phyloP scores from a whole-genome alignment of 2,888 invertebrate species.

The Pinctada fucata region DNA sequence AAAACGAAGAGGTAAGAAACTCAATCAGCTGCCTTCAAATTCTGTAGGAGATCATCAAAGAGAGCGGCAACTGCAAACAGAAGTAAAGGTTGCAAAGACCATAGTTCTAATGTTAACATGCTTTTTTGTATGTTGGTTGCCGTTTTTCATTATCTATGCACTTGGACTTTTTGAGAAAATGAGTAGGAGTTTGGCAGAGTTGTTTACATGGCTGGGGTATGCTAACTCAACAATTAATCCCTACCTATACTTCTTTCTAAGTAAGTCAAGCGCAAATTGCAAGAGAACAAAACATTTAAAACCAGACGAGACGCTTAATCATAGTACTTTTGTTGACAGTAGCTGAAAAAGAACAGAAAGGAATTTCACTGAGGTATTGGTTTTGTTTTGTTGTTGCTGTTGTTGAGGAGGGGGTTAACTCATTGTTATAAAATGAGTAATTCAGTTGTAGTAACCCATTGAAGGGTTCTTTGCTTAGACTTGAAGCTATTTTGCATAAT shows the following conservation, averaged over 20 bases:
- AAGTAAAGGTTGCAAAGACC: slow-evolving; percentile 35
- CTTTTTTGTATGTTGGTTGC: slow-evolving; percentile 39
- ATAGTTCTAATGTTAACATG: slow-evolving; percentile 34
- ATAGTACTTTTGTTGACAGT: no score
- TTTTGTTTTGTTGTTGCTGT: no score
- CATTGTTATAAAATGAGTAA: no score
- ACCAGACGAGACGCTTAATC: no score
- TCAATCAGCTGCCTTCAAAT: slow-evolving; percentile 22
- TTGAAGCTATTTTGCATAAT: no score
- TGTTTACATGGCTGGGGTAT: slow-evolving; percentile 38
- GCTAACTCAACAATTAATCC: slow-evolving; percentile 39
- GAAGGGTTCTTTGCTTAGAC: no score
- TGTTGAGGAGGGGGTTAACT: no score
- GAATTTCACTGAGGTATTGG: no score
- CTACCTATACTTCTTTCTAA: slow-evolving; percentile 35
- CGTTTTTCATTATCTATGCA: slow-evolving; percentile 32
- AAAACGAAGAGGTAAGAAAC: slow-evolving; percentile 22
- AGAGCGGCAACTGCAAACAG: slow-evolving; percentile 24
- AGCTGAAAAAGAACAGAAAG: no score
- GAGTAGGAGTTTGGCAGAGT: not conserved
- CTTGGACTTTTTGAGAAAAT: slow-evolving; percentile 27
- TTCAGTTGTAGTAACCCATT: no score
- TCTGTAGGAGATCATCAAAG: slow-evolving; percentile 12
- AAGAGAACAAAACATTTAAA: no score
- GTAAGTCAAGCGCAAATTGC: not conserved